Percentiles rank a stretch among this genome's conserved stretches.
These are phyloP conservation scores for Globodera ellingtonae DNA, from an alignment of 1,140 invertebrate species.

Conservation along the genomic window DNA sequence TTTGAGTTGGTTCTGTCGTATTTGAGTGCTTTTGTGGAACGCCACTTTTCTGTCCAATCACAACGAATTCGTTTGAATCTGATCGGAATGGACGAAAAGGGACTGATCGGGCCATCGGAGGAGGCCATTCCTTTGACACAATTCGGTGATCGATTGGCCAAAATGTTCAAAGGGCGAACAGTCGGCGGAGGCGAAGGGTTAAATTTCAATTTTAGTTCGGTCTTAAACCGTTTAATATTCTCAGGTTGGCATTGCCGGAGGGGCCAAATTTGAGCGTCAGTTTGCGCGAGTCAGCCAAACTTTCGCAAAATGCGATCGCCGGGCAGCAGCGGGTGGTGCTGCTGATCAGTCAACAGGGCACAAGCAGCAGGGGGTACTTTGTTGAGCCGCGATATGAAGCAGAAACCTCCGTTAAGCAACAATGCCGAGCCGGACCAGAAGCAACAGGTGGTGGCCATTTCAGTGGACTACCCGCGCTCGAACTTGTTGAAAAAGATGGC, in stretches of 20 bases:
- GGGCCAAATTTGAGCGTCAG: neutral
- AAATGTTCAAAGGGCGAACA: neutral
- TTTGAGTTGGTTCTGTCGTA: slow-evolving; percentile 48
- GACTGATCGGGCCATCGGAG: slow-evolving; percentile 31
- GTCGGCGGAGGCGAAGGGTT: neutral
- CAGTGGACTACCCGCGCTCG: slow-evolving; percentile 47
- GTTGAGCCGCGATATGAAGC: neutral
- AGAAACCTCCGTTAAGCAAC: slow-evolving; percentile 21
- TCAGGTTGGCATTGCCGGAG: neutral
- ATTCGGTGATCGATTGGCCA: slow-evolving; percentile 25
- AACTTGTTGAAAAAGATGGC: slow-evolving; percentile 50
- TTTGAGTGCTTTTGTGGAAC: slow-evolving; percentile 43
- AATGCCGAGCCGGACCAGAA: slow-evolving; percentile 34
- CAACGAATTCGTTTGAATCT: slow-evolving; percentile 50
- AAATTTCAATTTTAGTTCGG: neutral
- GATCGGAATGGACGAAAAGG: slow-evolving; percentile 49
- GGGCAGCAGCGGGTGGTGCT: slow-evolving; percentile 49
- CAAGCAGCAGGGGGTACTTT: slow-evolving; percentile 50
- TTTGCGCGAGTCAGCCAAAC: neutral
- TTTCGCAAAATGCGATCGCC: slow-evolving; percentile 1
- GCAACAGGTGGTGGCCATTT: slow-evolving; percentile 53
- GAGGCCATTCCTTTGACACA: slow-evolving; percentile 17
- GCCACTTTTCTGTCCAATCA: slow-evolving; percentile 36
- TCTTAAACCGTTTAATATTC: neutral
- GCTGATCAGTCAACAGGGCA: slow-evolving; percentile 56